Base-by-base conservation (phyloP, 2,888 invertebrate species). In the Himalopsyche kuldschensis region DNA sequence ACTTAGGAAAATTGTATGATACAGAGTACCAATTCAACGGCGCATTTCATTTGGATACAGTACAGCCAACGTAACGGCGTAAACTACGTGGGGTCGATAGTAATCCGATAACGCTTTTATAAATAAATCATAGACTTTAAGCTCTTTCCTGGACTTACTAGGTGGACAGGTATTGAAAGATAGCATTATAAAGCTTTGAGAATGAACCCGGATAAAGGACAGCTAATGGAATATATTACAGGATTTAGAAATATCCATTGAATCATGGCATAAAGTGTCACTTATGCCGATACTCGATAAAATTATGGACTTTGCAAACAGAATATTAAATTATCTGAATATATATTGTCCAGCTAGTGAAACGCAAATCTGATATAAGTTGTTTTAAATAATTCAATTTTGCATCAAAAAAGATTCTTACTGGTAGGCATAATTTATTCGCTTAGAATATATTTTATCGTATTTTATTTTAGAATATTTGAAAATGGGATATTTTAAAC, bases 61-160 rank as follows among this genome's bases (percentile, higher is more conserved):
- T 69, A 78, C n/a, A 46, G 82, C 78, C 75, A 82, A 79, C 78
- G 82, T 78, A 63, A 78, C 30, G 31, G 47, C 78, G 78, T 82
- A 82, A 82, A 82, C 69, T 63, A 79, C 78, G 69, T 79, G 55
- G 82, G 82, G 78, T 78, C 75, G 80, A 80, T 82, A 75, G 78
- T 84, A 80, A 84, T 84, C 84, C 80, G 82, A 82, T 78, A 84
- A 75, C 32, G 82, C 82, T 80, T 82, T 79, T 78, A 80, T 80
- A 84, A 80, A 84, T 82, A 84, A 84, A 82, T 84, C 84, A 84
- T 82, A 47, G 75, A 78, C 77, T 82, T 82, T 63, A 46, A 81
- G 80, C 80, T 80, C 80, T 55, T 55, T 55, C 55, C 55, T 55
- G 55, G 55, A 55, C 55, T 55, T 55, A 55, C 55, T 55, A 55